Percentiles rank a stretch among this genome's conserved stretches.
Evolutionary conservation across 2,888 invertebrate genomes (phyloP).

Genomic region (Nymphalis polychloros): DNA sequence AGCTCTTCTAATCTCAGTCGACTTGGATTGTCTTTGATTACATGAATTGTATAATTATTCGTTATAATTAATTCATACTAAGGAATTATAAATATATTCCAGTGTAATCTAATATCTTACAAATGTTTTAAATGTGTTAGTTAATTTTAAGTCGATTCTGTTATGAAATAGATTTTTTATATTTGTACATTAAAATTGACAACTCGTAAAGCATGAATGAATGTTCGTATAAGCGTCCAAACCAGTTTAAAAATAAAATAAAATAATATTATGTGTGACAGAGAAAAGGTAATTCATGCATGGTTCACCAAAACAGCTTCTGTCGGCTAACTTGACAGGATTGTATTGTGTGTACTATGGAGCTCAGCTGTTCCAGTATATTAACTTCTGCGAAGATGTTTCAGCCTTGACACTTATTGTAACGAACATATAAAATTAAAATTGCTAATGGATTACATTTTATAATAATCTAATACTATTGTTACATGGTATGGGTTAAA

Average conservation of each 20-base stretch:
- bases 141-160: too few relatives aligned
- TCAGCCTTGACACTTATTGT: conserved; percentile 16
- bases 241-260: background rate
- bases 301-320: conserved; percentile 12
- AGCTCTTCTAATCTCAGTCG: conserved; percentile 77
- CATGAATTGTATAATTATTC: conserved; percentile 73
- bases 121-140: too few relatives aligned
- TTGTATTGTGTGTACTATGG: conserved; percentile 23
- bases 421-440: background rate
- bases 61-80: conserved; percentile 26
- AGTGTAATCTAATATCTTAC: background rate
- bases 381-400: conserved; percentile 25
- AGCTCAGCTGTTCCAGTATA: conserved; percentile 24
- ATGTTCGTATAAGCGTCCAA: too few relatives aligned
- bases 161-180: too few relatives aligned
- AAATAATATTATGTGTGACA: background rate
- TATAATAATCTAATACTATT: background rate
- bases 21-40: conserved; percentile 69
- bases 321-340: conserved; percentile 24
- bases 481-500: too few relatives aligned
- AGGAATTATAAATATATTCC: background rate
- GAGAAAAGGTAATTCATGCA: background rate
- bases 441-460: background rate
- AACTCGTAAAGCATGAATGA: background rate
- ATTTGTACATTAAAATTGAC: too few relatives aligned